Conservation (phyloP, 2,888 invertebrate genomes). For the Candidula unifasciata region DNA sequence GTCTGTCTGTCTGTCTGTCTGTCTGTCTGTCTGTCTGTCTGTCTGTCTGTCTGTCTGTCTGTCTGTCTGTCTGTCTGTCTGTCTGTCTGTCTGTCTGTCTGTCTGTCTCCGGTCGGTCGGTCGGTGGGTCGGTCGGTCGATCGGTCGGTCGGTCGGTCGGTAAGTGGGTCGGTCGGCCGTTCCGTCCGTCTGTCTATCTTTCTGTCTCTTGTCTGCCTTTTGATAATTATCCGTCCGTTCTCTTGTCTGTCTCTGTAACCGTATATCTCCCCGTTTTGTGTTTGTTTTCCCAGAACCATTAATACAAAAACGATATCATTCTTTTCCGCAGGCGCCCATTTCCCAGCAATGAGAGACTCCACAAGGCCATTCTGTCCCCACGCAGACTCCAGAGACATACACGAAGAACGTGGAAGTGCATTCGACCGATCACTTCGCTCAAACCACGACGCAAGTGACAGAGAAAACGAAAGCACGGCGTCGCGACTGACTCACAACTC, state of each 20-base stretch:
- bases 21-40: slow-evolving; percentile 34
- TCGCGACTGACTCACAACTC: background rate
- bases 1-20: slow-evolving; percentile 24
- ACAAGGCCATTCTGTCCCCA: background rate
- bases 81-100: slow-evolving; percentile 24
- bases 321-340: background rate
- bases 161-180: slow-evolving; percentile 20
- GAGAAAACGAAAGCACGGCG: background rate
- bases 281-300: background rate
- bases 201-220: background rate
- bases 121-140: slow-evolving; percentile 34
- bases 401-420: background rate
- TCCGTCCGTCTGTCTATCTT: background rate
- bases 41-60: slow-evolving; percentile 28
- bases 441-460: background rate
- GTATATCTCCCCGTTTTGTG: background rate
- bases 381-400: background rate
- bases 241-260: background rate
- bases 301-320: background rate
- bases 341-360: background rate
- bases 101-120: slow-evolving; percentile 33
- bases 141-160: slow-evolving; percentile 38
- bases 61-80: slow-evolving; percentile 37
- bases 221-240: background rate
- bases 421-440: background rate